These are phyloP conservation scores for Rotaria magnacalcarata DNA, from an alignment of 2,888 invertebrate genomes.

Conservation along the genomic window DNA sequence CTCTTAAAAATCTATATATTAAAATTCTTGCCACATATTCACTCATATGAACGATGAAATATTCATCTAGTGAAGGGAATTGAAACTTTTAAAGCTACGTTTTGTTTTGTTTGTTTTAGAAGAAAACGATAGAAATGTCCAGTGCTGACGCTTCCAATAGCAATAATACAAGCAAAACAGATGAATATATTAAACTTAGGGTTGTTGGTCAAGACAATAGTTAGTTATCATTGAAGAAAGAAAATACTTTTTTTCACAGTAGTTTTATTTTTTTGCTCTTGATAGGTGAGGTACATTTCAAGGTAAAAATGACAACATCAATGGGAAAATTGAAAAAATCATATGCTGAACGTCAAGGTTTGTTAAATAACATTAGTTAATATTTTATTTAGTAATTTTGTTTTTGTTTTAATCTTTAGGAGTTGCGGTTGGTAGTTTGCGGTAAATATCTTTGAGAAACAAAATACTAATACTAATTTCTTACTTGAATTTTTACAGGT, in stretches of 20 bases:
- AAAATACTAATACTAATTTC: too few species aligned
- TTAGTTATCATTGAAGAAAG: slow-evolving; percentile 29
- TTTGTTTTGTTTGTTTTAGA: not conserved
- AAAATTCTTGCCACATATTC: not conserved
- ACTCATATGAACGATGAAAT: not conserved
- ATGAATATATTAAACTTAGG: slow-evolving; percentile 69
- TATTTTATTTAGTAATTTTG: not conserved
- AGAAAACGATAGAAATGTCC: not conserved
- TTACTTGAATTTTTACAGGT: slow-evolving; percentile 61
- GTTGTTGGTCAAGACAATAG: slow-evolving; percentile 65
- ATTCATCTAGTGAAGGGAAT: not conserved
- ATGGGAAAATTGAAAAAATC: slow-evolving; percentile 71
- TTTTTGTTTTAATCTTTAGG: not conserved
- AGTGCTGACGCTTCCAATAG: not conserved
- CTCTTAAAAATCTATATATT: not conserved
- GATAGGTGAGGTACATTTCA: slow-evolving; percentile 67
- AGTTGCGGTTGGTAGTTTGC: slow-evolving; percentile 4
- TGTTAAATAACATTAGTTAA: not conserved
- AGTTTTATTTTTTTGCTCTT: not conserved
- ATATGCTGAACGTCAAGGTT: slow-evolving; percentile 67
- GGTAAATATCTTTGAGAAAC: not conserved
- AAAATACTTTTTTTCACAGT: not conserved
- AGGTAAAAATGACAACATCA: slow-evolving; percentile 70
- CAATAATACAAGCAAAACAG: slow-evolving; percentile 35
- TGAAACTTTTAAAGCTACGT: too few species aligned